Evolutionary conservation across 2,888 invertebrate species (phyloP).

Genomic region (Oscheius myriophilus): DNA sequence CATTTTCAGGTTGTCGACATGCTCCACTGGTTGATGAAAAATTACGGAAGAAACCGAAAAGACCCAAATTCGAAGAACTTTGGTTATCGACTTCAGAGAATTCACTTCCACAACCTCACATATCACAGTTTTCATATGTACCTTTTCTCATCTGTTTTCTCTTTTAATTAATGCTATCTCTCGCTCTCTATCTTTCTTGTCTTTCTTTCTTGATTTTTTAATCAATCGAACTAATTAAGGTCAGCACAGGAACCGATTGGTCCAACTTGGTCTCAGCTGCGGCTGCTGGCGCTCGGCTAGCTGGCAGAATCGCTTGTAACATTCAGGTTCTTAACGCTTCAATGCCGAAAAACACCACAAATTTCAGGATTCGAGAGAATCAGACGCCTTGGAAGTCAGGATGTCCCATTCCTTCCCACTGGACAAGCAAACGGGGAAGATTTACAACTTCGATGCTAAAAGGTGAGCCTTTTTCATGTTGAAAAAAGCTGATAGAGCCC

Average conservation of each 20-base stretch:
- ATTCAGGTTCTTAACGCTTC: too few species aligned
- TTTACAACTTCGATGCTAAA: constrained; percentile 68
- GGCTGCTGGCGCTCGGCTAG: constrained; percentile 73
- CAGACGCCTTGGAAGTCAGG: constrained; percentile 65
- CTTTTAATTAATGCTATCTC: too few species aligned
- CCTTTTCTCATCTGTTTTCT: too few species aligned
- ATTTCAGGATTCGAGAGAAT: background rate
- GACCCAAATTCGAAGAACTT: constrained; percentile 61
- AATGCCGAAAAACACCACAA: too few species aligned
- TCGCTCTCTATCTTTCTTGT: too few species aligned
- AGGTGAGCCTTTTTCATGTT: too few species aligned
- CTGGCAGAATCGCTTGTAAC: constrained; percentile 72
- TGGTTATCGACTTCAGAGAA: constrained; percentile 71
- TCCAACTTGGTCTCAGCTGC: constrained; percentile 71
- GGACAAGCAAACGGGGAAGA: constrained; percentile 64
- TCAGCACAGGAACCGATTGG: constrained; percentile 71
- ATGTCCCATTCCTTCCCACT: constrained; percentile 71
- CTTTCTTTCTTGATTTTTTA: too few species aligned
- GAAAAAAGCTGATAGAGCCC: background rate
- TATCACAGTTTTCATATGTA: too few species aligned
- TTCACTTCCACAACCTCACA: constrained; percentile 74
- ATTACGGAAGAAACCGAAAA: constrained; percentile 70
- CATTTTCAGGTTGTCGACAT: constrained; percentile 73
- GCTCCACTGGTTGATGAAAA: constrained; percentile 73
- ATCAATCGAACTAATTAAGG: too few species aligned